phyloP scores from a whole-genome alignment of 1,140 invertebrate genomes.

The Oryctes rhinoceros region DNA sequence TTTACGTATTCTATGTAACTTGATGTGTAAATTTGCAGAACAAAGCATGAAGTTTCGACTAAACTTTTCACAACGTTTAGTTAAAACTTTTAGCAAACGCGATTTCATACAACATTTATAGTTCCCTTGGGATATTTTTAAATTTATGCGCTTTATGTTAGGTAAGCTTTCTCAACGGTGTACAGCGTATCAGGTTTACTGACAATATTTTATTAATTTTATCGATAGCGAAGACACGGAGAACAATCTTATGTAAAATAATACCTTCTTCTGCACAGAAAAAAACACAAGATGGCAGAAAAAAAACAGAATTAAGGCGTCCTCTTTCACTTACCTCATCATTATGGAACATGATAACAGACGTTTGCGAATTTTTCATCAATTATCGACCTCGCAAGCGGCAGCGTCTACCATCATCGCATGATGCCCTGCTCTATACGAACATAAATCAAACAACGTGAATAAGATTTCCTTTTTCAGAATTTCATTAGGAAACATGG shows the following conservation, averaged over 20 bases:
- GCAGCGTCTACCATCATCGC: conserved; percentile 19
- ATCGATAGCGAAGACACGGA: not conserved
- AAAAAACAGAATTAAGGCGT: not conserved
- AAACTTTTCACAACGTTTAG: too few relatives aligned
- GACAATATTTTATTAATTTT: too few relatives aligned
- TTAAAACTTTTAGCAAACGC: too few relatives aligned
- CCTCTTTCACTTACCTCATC: conserved; percentile 17
- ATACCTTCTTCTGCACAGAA: not conserved
- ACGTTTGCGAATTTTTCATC: conserved; percentile 12
- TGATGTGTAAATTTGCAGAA: too few relatives aligned
- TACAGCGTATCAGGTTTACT: too few relatives aligned
- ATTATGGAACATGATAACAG: conserved; percentile 27
- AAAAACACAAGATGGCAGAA: not conserved
- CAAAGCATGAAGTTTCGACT: too few relatives aligned
- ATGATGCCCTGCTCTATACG: not conserved
- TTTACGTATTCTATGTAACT: too few relatives aligned
- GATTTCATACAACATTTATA: too few relatives aligned
- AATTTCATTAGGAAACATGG: conserved; percentile 35
- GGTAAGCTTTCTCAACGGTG: too few relatives aligned
- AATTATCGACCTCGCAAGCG: conserved; percentile 26
- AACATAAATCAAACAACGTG: conserved; percentile 32
- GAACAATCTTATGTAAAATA: not conserved
- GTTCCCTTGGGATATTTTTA: too few relatives aligned
- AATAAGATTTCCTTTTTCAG: conserved; percentile 34
- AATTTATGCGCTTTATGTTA: too few relatives aligned